Evolutionary conservation across 2,888 invertebrate species (phyloP), one percentile per base, ranked within the genome.

Genomic region (Drosophila nr. fundita): DNA sequence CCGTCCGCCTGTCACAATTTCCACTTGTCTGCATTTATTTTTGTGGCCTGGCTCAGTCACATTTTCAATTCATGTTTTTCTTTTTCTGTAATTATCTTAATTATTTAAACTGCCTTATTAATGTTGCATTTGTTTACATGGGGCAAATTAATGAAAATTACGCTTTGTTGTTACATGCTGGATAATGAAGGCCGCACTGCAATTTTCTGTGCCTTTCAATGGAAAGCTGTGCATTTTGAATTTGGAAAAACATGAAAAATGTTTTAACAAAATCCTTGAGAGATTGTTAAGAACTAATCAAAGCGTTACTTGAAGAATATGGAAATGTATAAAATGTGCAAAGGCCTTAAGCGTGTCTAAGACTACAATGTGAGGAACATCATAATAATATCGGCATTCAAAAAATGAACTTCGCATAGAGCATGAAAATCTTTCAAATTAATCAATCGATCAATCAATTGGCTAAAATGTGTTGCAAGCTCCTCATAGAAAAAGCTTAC

Each of bases 1-100:
- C 36, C 27, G 59, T 36, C 57, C 59, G 73, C 67, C 83, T 80
- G 83, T 85, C 83, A 85, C 80, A 83, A 80, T 87, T 75, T 78
- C 71, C 85, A 76, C 77, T 72, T 65, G 64, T 65, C 68, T 36
- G 58, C 64, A 45, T 65, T 61, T 45, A 49, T 52, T 68, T 58
- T 48, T 71, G 58, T 52, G 45, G 42, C 30, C 13, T 21, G 40
- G 27, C 48, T 60, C 11, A 45, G 50, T 57, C n/a, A 59, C 50
- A 52, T 66, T 65, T 15, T 63, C 52, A 54, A 27, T 7, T 18
- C 15, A 7, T 54, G 24, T 27, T 18, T 27, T 50, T 53, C 45
- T 24, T 45, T 45, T 15, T 15, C 45, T 15, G 65, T 76, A 84
- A 78, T 84, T 80, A 60, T 84, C 57, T 49, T n/a, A 65, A 58